A percentile compares a stretch with the other conserved stretches of the same genome.
Conservation (phyloP, 2,888 invertebrate species). For the Mamestra brassicae region DNA sequence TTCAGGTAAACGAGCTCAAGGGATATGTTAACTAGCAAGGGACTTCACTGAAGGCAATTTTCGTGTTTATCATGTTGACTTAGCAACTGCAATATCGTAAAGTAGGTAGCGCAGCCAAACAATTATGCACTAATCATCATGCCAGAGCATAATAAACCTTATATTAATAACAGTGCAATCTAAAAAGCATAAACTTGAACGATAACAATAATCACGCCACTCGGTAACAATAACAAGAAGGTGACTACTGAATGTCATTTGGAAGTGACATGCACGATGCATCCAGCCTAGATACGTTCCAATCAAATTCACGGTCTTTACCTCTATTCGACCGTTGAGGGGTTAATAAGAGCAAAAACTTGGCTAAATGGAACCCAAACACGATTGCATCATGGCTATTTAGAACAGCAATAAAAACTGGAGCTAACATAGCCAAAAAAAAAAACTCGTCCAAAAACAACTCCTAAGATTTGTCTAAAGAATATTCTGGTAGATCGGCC, state of each 20-base stretch:
- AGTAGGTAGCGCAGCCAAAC: conserved; percentile 5
- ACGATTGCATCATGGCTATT: conserved; percentile 38
- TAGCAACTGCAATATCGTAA: background rate
- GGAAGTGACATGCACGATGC: conserved; percentile 35
- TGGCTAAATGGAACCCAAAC: background rate
- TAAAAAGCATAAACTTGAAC: conserved; percentile 32
- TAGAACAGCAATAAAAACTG: conserved; percentile 27
- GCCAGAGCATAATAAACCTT: conserved; percentile 22
- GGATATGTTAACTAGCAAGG: background rate
- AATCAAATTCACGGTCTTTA: conserved; percentile 29
- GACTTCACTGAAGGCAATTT: background rate
- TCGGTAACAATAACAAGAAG: conserved; percentile 27
- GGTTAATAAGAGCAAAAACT: conserved; percentile 20
- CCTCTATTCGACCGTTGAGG: conserved; percentile 19
- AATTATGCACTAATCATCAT: conserved; percentile 4
- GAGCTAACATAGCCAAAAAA: conserved; percentile 15
- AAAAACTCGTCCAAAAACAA: conserved; percentile 26
- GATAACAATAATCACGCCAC: conserved; percentile 28
- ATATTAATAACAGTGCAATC: conserved; percentile 30
- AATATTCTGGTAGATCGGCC: background rate
- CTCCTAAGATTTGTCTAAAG: conserved; percentile 10
- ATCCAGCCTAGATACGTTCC: conserved; percentile 15
- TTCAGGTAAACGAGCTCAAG: conserved; percentile 14
- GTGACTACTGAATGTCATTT: conserved; percentile 49
- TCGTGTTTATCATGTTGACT: background rate